These are phyloP conservation scores for Macrophya alboannulata DNA, from an alignment of 2,888 invertebrate species.

Conservation along the genomic window DNA sequence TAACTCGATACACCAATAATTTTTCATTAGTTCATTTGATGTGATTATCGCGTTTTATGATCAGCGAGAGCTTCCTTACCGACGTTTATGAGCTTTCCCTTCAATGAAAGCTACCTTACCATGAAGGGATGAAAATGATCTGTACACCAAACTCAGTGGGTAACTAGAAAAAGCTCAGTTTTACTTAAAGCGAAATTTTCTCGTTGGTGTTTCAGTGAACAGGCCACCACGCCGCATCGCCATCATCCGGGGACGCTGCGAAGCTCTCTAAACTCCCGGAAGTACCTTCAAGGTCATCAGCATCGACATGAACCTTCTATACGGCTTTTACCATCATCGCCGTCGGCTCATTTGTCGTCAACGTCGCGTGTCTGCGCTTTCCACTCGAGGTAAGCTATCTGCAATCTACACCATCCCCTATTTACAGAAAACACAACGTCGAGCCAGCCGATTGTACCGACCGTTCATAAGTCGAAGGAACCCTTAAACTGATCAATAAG, in stretches of 20 bases:
- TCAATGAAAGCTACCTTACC: not conserved
- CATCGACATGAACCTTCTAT: constrained; percentile 69
- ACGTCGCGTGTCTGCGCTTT: constrained; percentile 70
- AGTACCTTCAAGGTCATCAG: constrained; percentile 67
- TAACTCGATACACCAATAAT: not conserved
- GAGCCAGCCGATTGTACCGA: not conserved
- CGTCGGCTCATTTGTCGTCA: constrained; percentile 67
- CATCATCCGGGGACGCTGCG: constrained; percentile 73
- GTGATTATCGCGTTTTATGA: not conserved
- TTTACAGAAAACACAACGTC: not conserved
- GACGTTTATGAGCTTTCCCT: not conserved
- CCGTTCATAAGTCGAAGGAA: not conserved
- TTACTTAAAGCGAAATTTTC: not conserved
- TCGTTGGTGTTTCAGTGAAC: constrained; percentile 71
- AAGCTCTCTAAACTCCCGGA: constrained; percentile 66
- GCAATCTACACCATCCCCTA: not conserved
- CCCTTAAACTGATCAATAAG: not conserved
- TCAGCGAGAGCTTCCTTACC: not conserved
- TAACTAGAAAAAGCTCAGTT: not conserved
- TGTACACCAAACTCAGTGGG: not conserved
- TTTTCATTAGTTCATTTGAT: not conserved
- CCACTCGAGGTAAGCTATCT: constrained; percentile 72
- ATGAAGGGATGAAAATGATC: constrained; percentile 11
- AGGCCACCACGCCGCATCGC: constrained; percentile 70
- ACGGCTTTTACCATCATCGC: constrained; percentile 67